Evolutionary conservation across 2,797 vertebrate species (phyloP), one percentile per base, ranked within the genome.

Genomic region (Vireo griseus): DNA sequence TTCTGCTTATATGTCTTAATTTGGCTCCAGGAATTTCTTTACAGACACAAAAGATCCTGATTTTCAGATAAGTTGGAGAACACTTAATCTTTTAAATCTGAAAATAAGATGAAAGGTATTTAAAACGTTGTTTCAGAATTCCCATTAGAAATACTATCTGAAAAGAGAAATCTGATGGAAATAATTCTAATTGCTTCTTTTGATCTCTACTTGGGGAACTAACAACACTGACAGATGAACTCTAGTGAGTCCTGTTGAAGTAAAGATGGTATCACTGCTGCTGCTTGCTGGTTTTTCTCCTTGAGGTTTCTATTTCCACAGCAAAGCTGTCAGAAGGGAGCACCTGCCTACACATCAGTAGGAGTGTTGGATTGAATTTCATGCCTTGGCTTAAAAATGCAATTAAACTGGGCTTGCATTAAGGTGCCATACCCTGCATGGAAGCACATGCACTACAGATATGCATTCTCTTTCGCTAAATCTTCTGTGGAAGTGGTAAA

Each of bases 141-240:
- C 74, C 66, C 76, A 39, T 71, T 82, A 90, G 85, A 88, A 94
- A 80, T 76, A 50, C n/a, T 69, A 86, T 86, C 76, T 76, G 82
- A 83, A 85, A 88, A 77, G 68, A 71, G 82, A 90, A 94, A 93
- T 90, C 92, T 73, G 22, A 44, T 80, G 82, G 76, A 91, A 95
- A 85, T 89, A 91, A 93, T 86, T 88, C 66, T 91, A 91, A 90
- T 94, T 92, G 57, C 82, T 91, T 62, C 86, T 88, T 95, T 95
- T 91, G 86, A 93, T 95, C 87, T 95, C 57, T 86, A 3, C 48
- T 76, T 83, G 75, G 65, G 31, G 21, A 91, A 24, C 85, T 86
- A 86, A 59, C 76, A 95, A 44, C 62, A 39, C 48, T 84, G 92
- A 90, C 66, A 82, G 62, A 86, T 87, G 74, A 95, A 68, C 54